phyloP scores from a whole-genome alignment of 2,888 invertebrate species.

The Quadroppia sp. region DNA sequence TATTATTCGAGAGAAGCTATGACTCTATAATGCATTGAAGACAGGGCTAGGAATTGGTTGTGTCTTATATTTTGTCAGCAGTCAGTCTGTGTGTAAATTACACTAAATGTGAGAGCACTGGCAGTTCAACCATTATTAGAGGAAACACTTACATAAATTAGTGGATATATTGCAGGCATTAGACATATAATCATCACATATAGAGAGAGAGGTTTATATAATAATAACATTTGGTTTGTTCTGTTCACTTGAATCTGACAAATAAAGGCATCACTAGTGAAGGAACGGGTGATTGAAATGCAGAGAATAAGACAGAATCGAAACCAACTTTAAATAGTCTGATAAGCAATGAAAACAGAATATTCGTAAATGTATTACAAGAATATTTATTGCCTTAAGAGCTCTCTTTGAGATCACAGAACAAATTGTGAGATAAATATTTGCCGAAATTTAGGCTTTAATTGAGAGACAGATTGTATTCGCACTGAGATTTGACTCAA shows the following conservation, averaged over 20 bases:
- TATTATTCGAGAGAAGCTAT: too few relatives aligned
- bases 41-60: too few relatives aligned
- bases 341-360: not conserved
- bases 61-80: not conserved
- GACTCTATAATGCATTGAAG: too few relatives aligned
- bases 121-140: not conserved
- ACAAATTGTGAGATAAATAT: not conserved
- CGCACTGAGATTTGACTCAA: not conserved
- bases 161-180: slow-evolving; percentile 24
- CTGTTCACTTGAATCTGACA: slow-evolving; percentile 16
- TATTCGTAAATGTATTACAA: not conserved
- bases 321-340: slow-evolving; percentile 5
- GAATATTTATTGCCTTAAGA: slow-evolving; percentile 19
- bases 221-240: slow-evolving; percentile 25
- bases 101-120: not conserved
- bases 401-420: not conserved
- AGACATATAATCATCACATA: slow-evolving; percentile 4
- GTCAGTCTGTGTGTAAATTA: slow-evolving; percentile 2
- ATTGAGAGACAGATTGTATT: not conserved
- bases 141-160: slow-evolving; percentile 21
- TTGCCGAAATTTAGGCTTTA: not conserved
- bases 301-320: too few relatives aligned
- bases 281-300: too few relatives aligned
- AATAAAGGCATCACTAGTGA: slow-evolving; percentile 2
- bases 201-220: slow-evolving; percentile 12